Conservation (phyloP, 1,140 invertebrate genomes). For the Drosophila burlai region DNA sequence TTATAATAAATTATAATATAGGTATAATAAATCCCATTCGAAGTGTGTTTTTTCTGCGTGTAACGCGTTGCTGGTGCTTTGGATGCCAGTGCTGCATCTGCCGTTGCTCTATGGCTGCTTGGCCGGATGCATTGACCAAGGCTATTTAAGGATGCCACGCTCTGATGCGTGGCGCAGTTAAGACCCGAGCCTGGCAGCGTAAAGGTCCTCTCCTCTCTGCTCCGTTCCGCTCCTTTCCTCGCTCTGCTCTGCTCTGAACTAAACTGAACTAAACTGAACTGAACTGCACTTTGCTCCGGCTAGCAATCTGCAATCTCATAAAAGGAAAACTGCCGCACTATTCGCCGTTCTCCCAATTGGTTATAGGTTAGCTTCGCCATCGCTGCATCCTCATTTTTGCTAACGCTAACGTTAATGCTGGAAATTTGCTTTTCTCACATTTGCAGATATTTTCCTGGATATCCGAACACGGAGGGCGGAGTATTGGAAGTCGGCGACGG, state of each 20-base stretch:
- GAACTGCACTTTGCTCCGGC: slow-evolving; percentile 32
- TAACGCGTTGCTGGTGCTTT: slow-evolving; percentile 6
- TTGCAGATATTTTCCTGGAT: slow-evolving; percentile 39
- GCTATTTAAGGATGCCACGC: slow-evolving; percentile 82
- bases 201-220: slow-evolving; percentile 47
- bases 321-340: slow-evolving; percentile 18
- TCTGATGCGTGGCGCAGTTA: slow-evolving; percentile 79
- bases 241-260: not conserved
- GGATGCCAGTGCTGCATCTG: slow-evolving; percentile 24
- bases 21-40: not conserved
- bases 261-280: not conserved
- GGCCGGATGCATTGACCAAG: slow-evolving; percentile 61
- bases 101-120: slow-evolving; percentile 26
- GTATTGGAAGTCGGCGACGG: slow-evolving; percentile 18
- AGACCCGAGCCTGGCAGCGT: slow-evolving; percentile 64
- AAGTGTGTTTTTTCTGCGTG: slow-evolving; percentile 6
- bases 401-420: slow-evolving; percentile 5
- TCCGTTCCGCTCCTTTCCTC: not conserved
- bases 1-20: not conserved
- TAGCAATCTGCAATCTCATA: slow-evolving; percentile 49
- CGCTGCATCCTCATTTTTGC: slow-evolving; percentile 1
- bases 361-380: slow-evolving; percentile 13
- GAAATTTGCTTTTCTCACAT: slow-evolving; percentile 45
- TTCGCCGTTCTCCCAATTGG: slow-evolving; percentile 14
- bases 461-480: slow-evolving; percentile 19